Base-by-base conservation (phyloP, 30 jellyfish, hydroid and myxozoan genomes). In the Kudoa iwatai region DNA sequence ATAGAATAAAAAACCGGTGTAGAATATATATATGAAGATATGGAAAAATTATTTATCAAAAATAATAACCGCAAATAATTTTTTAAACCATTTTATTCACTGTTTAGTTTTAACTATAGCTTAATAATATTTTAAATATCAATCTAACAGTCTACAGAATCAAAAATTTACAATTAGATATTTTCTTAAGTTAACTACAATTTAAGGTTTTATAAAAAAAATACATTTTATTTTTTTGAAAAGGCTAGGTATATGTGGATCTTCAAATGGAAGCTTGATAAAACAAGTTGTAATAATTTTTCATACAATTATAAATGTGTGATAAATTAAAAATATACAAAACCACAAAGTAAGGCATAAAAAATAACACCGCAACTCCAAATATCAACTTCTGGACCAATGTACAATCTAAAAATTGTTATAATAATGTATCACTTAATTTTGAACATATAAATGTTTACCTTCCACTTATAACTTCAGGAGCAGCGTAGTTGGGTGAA, bases 401-500 rank as follows among this genome's bases (percentile, higher is more conserved):
- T 88, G 50, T 77, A 77, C n/a, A 77, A 63, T 24, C 96, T 77
- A 39, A 2, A 49, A 49, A 14, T 18, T 23, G 11, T 20, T 33
- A 14, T 14, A 51, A 50, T 11, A 36, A 4, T 6, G 4, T 4
- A 21, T 15, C 17, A 4, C 45, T 12, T 36, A 12, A 36, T 36
- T 12, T 4, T n/a, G 9, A n/a, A 30, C 38, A 30, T n/a, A n/a
- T n/a, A n/a, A 30, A 2, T 0, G 43, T 79, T 38, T 24, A 77
- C 96, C 53, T 64, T 48, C 96, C 96, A 24, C 82, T 55, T 3
- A 77, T 77, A 35, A 77, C 96, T 52, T 77, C 96, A 1, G 96
- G 96, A n/a, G 96, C 96, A n/a, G 96, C 96, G 50, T 77, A 77
- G 50, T 77, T 77, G 0, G 96, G 96, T 24, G 96, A 77, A 2